These are phyloP conservation scores for Opisthograptis luteolata DNA, from an alignment of 2,888 invertebrate genomes.

Conservation along the genomic window DNA sequence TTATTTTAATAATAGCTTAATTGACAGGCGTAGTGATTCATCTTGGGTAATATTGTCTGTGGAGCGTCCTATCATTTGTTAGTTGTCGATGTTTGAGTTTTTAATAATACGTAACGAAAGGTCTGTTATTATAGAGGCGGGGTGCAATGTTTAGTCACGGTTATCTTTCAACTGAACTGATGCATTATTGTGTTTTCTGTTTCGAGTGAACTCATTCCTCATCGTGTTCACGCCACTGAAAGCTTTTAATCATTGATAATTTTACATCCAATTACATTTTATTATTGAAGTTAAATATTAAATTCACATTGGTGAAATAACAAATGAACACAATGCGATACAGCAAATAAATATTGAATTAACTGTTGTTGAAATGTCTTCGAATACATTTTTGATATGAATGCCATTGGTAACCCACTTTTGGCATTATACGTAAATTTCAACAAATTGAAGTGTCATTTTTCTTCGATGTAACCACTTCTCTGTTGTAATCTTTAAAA, in stretches of 20 bases:
- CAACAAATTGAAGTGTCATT: conserved; percentile 71
- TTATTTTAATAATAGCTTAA: conserved; percentile 71
- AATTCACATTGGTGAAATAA: conserved; percentile 50
- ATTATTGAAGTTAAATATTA: conserved; percentile 44
- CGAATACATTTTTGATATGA: conserved; percentile 54
- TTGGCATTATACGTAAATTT: conserved; percentile 36
- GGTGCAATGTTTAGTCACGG: conserved; percentile 70
- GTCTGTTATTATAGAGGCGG: conserved; percentile 73
- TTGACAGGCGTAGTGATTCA: conserved; percentile 73
- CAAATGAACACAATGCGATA: conserved; percentile 43
- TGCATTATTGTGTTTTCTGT: conserved; percentile 48
- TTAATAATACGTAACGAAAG: conserved; percentile 81
- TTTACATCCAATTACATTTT: conserved; percentile 51
- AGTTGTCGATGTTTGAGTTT: conserved; percentile 80
- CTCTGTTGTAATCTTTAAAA: conserved; percentile 50
- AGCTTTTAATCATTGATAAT: conserved; percentile 55
- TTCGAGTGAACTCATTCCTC: conserved; percentile 39
- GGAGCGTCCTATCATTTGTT: conserved; percentile 68
- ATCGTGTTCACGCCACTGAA: conserved; percentile 34
- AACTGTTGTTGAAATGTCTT: conserved; percentile 67
- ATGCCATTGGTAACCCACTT: conserved; percentile 63
- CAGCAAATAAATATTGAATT: conserved; percentile 61
- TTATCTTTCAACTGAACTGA: conserved; percentile 55
- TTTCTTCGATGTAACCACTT: conserved; percentile 58
- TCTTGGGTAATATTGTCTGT: conserved; percentile 47